Base-by-base conservation (phyloP, 2,797 vertebrate species). In the Glossophaga mutica region DNA sequence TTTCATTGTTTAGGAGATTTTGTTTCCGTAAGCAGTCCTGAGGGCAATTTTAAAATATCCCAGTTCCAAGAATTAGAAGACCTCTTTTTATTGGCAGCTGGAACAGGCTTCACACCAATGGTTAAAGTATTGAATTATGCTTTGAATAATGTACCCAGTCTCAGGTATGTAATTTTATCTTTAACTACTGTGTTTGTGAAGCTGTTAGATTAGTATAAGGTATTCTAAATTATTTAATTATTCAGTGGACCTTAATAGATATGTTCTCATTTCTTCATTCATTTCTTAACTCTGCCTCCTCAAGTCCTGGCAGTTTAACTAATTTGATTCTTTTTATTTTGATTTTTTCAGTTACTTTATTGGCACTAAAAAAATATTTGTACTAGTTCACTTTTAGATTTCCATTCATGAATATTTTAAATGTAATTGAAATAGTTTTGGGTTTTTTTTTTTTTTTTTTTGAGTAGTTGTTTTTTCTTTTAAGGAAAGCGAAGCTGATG, bases 101-200 rank as follows among this genome's bases (percentile, higher is more conserved):
- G 99, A 84, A 99, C 99, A 32, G 99, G 99, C 86, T 99, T 99
- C 97, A 99, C 99, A 9, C 99, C 99, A 52, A 99, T 99, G 99
- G 98, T 99, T 97, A 99, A 99, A 29, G 98, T 99, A 65, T 97
- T 99, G 90, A 98, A 73, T 81, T 97, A 98, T 46, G 98, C 98
- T 88, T 98, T 99, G 22, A 98, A 98, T 94, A 98, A 98, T 84
- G 62, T 98, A 19, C 94, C 91, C 59, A 97, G 59, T 74, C 98
- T 99, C 98, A 98, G 99, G 99, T 99, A 98, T 78, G 98, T 97
- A 55, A 0, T 55, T 90, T 90, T 95, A 39, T 77, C 73, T 96
- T 44, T 91, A 59, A 84, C 76, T 50, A 68, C 52, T 92, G 32
- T 71, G 37, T 26, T 95, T 91, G 8, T 74, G 89, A 94, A 42